These are phyloP conservation scores for Danionella cerebrum DNA, from an alignment of 2,113 vertebrate genomes.

Conservation along the genomic window DNA sequence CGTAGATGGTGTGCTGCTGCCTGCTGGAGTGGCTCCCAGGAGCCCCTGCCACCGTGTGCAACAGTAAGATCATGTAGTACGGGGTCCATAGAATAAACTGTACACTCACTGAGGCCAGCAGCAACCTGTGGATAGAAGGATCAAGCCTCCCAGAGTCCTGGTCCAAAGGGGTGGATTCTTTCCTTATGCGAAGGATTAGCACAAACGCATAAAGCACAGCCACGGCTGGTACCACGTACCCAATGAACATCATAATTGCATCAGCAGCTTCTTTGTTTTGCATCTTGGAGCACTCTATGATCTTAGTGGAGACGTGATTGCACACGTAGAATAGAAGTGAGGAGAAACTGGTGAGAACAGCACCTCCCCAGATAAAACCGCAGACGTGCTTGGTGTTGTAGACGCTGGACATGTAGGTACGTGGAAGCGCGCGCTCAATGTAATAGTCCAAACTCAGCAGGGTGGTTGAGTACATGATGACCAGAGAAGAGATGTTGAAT, in stretches of 20 bases:
- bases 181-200: conserved; percentile 79
- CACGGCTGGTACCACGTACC: conserved; percentile 80
- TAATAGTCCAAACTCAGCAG: conserved; percentile 95
- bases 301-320: conserved; percentile 85
- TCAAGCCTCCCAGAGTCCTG: conserved; percentile 81
- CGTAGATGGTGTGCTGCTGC: conserved; percentile 58
- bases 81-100: conserved; percentile 93
- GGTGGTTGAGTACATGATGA: conserved; percentile 90
- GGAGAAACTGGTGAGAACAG: conserved; percentile 92
- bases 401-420: conserved; percentile 94
- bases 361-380: conserved; percentile 94
- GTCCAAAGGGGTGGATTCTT: conserved; percentile 83
- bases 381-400: conserved; percentile 95
- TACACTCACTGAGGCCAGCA: conserved; percentile 82
- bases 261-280: conserved; percentile 87
- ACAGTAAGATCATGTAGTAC: conserved; percentile 80
- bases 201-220: conserved; percentile 81
- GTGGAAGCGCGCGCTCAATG: conserved; percentile 87
- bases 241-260: conserved; percentile 90
- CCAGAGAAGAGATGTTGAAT: conserved; percentile 88
- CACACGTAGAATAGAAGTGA: conserved; percentile 93
- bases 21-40: conserved; percentile 52
- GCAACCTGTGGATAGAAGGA: conserved; percentile 81
- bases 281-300: conserved; percentile 91
- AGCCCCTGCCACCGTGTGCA: conserved; percentile 68